A percentile compares a stretch with the other conserved stretches of the same genome.
Conservation (phyloP, 2,888 invertebrate genomes). For the Drosophila siamana region DNA sequence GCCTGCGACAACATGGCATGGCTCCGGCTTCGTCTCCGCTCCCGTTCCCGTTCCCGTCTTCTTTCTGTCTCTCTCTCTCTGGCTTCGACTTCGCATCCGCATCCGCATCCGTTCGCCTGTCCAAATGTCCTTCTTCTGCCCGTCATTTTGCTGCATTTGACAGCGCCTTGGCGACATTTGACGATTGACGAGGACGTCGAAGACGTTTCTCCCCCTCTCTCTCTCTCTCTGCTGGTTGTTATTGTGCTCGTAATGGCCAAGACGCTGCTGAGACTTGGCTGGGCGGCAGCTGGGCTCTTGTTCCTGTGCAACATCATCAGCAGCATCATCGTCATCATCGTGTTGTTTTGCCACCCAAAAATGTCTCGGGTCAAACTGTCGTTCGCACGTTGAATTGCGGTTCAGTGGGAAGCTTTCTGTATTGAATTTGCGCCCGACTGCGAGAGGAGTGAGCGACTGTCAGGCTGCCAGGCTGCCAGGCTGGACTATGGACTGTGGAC, state of each 20-base stretch:
- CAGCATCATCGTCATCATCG: constrained; percentile 11
- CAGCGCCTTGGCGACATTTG: constrained; percentile 81
- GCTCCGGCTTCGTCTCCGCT: constrained; percentile 24
- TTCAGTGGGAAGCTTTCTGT: constrained; percentile 59
- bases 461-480: constrained; percentile 6
- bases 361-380: constrained; percentile 76
- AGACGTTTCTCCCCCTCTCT: constrained; percentile 35
- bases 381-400: constrained; percentile 80
- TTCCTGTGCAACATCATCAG: constrained; percentile 19
- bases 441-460: constrained; percentile 14
- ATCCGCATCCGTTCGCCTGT: constrained; percentile 49
- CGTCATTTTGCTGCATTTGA: constrained; percentile 75
- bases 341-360: constrained; percentile 68
- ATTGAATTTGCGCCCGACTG: constrained; percentile 71
- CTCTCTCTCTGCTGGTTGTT: constrained; percentile 38
- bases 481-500: too few relatives aligned
- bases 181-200: constrained; percentile 83
- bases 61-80: constrained; percentile 16
- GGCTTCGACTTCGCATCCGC: constrained; percentile 46
- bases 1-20: constrained; percentile 76
- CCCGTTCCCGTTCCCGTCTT: too few relatives aligned
- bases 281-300: not conserved
- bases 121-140: constrained; percentile 47
- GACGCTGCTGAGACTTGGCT: constrained; percentile 48
- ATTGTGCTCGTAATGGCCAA: constrained; percentile 68